These are phyloP conservation scores for Chrysina gloriosa DNA, from an alignment of 2,888 invertebrate species.

Conservation along the genomic window DNA sequence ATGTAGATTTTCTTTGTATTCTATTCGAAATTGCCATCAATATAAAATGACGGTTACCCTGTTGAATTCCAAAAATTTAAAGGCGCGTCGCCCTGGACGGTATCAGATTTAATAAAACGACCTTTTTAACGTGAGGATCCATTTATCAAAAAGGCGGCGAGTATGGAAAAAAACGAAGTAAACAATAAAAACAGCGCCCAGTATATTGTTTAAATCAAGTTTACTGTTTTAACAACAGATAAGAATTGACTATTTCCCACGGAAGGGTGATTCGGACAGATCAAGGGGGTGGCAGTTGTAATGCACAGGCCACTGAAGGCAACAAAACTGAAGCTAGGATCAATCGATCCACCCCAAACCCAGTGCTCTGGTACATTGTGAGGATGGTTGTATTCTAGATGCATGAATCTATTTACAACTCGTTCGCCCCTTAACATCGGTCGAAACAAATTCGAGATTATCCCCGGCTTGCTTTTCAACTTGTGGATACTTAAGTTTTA, in stretches of 20 bases:
- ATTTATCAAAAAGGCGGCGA: conserved; percentile 1
- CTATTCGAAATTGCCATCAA: not conserved
- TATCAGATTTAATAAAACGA: not conserved
- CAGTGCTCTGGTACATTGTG: not conserved
- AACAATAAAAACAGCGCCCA: not conserved
- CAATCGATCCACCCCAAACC: conserved; percentile 13
- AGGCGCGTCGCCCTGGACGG: not conserved
- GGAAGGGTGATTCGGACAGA: conserved; percentile 25
- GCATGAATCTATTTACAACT: conserved; percentile 21
- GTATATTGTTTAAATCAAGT: conserved; percentile 28
- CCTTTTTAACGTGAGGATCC: not conserved
- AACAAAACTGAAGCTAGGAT: conserved; percentile 21
- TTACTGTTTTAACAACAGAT: conserved; percentile 30
- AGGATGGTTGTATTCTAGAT: conserved; percentile 11
- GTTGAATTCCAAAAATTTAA: not conserved
- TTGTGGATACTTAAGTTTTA: no score
- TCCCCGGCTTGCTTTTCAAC: no score
- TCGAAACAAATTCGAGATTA: no score
- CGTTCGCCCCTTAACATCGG: conserved; percentile 20
- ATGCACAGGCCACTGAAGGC: conserved; percentile 22
- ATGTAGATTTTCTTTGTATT: not conserved
- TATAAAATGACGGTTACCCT: not conserved
- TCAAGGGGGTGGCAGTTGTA: conserved; percentile 26
- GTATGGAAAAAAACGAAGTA: not conserved
- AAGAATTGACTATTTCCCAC: conserved; percentile 33